Conservation (phyloP, 2,888 invertebrate genomes). For the Dromius quadrimaculatus region DNA sequence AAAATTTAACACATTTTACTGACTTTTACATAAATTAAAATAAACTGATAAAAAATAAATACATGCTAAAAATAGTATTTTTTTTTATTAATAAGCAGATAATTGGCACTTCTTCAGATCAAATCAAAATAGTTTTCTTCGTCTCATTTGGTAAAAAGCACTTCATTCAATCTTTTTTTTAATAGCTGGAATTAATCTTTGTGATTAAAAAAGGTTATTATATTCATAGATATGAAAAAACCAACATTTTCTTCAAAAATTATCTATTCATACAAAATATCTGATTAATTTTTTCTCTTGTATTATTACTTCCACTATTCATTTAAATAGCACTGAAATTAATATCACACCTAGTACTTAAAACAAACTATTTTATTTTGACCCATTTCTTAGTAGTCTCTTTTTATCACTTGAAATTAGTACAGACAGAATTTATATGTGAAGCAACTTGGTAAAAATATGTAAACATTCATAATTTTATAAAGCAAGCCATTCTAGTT, state of each 20-base stretch:
- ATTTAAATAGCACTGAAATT: conserved; percentile 18
- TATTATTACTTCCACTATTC: conserved; percentile 11
- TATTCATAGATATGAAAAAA: not conserved
- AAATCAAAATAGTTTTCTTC: too few species aligned
- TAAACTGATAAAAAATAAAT: not conserved
- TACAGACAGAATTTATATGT: conserved; percentile 35
- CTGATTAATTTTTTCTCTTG: not conserved
- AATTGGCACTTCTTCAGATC: not conserved
- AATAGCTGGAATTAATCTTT: too few species aligned
- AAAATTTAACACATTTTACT: not conserved
- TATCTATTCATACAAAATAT: conserved; percentile 7
- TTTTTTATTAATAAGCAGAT: not conserved
- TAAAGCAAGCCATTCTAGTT: conserved; percentile 41
- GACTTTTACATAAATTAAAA: not conserved
- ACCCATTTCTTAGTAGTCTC: conserved; percentile 42
- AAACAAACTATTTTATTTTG: conserved; percentile 46
- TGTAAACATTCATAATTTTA: conserved; percentile 35
- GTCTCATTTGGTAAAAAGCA: too few species aligned
- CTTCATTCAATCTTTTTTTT: too few species aligned
- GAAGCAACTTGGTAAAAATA: conserved; percentile 31
- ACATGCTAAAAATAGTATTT: not conserved
- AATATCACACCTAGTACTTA: conserved; percentile 36
- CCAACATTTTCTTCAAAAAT: not conserved
- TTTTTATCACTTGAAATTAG: conserved; percentile 40
- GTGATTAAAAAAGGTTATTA: too few species aligned